Evolutionary conservation across 2,113 vertebrate genomes (phyloP), one percentile per base, ranked within the genome.

Genomic region (Loxodonta africana): DNA sequence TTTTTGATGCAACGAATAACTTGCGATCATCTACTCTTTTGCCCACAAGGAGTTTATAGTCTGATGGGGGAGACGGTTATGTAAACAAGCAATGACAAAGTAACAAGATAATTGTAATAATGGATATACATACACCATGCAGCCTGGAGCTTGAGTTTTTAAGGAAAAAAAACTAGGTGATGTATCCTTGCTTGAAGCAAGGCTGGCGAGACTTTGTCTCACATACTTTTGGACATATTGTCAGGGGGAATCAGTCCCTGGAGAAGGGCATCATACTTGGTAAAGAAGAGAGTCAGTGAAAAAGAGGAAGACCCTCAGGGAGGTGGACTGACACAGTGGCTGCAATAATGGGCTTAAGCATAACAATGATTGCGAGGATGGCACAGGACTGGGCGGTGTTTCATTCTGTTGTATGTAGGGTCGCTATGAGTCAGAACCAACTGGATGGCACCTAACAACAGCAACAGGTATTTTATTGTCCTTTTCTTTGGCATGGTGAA

Each of bases 61-160:
- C 53, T 57, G 15, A 57, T 57, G 53, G 15, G 53, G 15, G 53
- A 57, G 53, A 73, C 6, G 67, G 51, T 53, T 15, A 44, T 41
- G n/a, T n/a, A 80, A 96, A 67, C 33, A 95, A 41, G 14, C 30
- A 78, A 85, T 60, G 69, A 78, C 37, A 91, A 73, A 93, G 33
- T 20, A 44, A 30, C 15, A 51, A 77, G 3, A 12, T 73, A 92
- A 73, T 80, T 82, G 17, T 83, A 53, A 25, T 33, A n/a, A 33
- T 30, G 8, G 14, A 90, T 25, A n/a, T 78, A 25, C n/a, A 11
- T 78, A 57, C 2, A 71, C 30, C 15, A 21, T 51, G 69, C 3
- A 65, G 30, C 76, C 67, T 51, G 26, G 62, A 80, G 74, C 69
- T 57, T 63, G 41, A 53, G 12, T 83, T 80, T 84, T 62, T 37